Percentiles rank a stretch among this genome's conserved stretches.
These are phyloP conservation scores for Calcarius lapponicus DNA, from an alignment of 2,797 vertebrate genomes.

Conservation along the genomic window DNA sequence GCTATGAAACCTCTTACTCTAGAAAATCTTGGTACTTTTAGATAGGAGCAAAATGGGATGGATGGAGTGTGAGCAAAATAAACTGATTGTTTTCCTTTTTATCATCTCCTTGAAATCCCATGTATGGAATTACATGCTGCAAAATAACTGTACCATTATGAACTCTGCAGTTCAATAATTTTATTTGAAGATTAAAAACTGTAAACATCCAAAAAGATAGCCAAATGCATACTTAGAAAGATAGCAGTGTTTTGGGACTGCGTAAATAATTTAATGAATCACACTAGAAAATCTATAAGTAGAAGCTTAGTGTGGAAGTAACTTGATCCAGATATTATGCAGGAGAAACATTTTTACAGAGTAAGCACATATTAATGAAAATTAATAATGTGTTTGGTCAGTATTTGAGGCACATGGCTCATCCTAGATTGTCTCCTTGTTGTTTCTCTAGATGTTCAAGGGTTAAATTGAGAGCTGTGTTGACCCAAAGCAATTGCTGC, in stretches of 20 bases:
- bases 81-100: not conserved
- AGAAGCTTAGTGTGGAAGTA: not conserved
- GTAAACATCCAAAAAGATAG: not conserved
- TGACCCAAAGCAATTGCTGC: not conserved
- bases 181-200: not conserved
- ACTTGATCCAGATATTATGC: not conserved
- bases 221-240: not conserved
- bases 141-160: not conserved
- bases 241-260: not conserved
- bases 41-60: not conserved
- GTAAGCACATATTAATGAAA: not conserved
- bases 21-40: not conserved
- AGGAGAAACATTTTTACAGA: not conserved
- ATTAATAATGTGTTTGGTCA: not conserved
- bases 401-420: not conserved
- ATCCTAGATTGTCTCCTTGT: not conserved
- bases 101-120: not conserved
- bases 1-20: constrained; percentile 17
- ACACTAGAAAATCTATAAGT: not conserved
- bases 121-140: not conserved
- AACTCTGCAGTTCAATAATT: not conserved
- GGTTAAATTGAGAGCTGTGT: not conserved
- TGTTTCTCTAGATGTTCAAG: not conserved
- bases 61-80: not conserved
- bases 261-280: not conserved